A percentile compares a stretch with the other conserved stretches of the same genome.
Evolutionary conservation across 2,113 vertebrate species (phyloP).

Genomic region (Megaceryle maxima): DNA sequence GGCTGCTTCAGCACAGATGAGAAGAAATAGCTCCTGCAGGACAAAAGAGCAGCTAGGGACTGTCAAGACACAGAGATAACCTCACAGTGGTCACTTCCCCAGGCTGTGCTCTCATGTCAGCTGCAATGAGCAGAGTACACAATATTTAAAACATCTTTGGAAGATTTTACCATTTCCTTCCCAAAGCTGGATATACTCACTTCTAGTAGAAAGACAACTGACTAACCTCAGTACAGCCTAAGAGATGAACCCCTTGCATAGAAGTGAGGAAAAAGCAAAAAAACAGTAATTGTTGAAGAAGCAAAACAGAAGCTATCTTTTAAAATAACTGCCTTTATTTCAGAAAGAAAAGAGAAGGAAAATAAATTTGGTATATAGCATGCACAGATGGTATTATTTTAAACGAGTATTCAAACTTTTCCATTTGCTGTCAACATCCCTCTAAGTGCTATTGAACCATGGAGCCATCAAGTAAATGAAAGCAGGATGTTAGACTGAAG

Average conservation of each 20-base stretch:
- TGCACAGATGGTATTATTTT: neutral
- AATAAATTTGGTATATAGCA: neutral
- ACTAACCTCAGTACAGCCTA: neutral
- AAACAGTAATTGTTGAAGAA: neutral
- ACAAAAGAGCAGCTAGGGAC: neutral
- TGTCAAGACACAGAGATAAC: neutral
- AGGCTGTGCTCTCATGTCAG: neutral
- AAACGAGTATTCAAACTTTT: constrained; percentile 26
- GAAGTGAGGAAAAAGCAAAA: accelerated
- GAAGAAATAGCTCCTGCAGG: neutral
- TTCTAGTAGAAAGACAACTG: neutral
- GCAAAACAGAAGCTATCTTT: neutral
- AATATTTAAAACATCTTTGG: neutral
- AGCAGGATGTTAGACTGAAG: constrained; percentile 41
- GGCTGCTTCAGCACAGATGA: neutral
- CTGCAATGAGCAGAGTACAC: neutral
- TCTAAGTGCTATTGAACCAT: constrained; percentile 45
- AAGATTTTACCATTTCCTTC: neutral
- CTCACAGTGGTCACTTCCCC: neutral
- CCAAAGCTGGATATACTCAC: neutral
- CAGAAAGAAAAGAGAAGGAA: neutral
- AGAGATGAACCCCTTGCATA: neutral
- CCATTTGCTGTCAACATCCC: constrained; percentile 24
- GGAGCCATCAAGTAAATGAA: constrained; percentile 29
- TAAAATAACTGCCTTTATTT: neutral